A percentile compares a stretch with the other conserved stretches of the same genome.
phyloP scores from a whole-genome alignment of 2,888 invertebrate species.

The Thera obeliscata region DNA sequence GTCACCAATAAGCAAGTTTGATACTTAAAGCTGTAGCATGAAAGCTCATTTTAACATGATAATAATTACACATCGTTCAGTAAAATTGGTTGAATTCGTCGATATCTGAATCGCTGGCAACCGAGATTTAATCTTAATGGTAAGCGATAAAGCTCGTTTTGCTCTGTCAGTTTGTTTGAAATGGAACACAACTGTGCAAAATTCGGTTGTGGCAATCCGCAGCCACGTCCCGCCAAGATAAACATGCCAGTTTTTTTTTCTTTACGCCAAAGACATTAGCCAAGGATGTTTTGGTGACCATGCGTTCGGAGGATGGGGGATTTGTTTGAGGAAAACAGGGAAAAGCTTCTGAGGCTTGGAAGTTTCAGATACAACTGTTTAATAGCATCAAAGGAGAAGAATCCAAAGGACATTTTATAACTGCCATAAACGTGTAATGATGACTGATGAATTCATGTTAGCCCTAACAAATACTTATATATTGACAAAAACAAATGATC shows the following conservation, averaged over 20 bases:
- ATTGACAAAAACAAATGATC: too few species aligned
- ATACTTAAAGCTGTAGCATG: neutral
- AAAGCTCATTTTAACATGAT: neutral
- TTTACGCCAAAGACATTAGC: conserved; percentile 82
- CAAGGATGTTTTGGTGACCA: conserved; percentile 74
- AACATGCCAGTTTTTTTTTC: conserved; percentile 82
- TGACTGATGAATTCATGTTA: too few species aligned
- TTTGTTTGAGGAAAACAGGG: conserved; percentile 30
- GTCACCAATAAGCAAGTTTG: neutral
- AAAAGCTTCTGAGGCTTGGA: neutral
- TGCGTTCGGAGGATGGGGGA: conserved; percentile 37
- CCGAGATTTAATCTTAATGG: neutral
- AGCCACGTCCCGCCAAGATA: conserved; percentile 76
- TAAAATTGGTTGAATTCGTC: neutral
- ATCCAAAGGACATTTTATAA: too few species aligned
- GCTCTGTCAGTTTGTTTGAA: neutral
- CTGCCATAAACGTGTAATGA: too few species aligned
- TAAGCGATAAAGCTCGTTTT: neutral
- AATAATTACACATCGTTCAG: neutral
- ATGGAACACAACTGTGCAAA: conserved; percentile 38
- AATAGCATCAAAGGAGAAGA: too few species aligned
- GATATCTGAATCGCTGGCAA: too few species aligned
- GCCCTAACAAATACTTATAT: too few species aligned
- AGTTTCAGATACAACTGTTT: too few species aligned
- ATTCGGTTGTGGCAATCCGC: conserved; percentile 69